These are phyloP conservation scores for Pterobdella sp. DNA, from an alignment of 2,888 invertebrate genomes.

Conservation along the genomic window DNA sequence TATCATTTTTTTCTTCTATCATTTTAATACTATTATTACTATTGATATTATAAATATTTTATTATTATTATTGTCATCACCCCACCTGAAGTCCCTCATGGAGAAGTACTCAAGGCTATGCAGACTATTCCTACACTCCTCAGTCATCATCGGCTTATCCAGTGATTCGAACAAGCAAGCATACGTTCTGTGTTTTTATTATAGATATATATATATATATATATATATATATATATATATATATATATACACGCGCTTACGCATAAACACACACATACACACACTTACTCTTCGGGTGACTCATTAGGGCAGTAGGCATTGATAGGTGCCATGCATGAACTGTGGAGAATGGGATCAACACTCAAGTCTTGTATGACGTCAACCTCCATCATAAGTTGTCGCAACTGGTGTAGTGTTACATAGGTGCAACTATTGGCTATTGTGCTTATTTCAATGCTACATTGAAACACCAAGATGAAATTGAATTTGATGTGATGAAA, in stretches of 20 bases:
- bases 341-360: slow-evolving; percentile 79
- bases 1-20: not conserved
- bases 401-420: slow-evolving; percentile 60
- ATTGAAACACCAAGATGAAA: too few species aligned
- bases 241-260: slow-evolving; percentile 9
- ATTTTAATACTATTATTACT: not conserved
- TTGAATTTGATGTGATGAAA: too few species aligned
- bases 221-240: not conserved
- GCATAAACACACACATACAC: not conserved
- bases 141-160: slow-evolving; percentile 72
- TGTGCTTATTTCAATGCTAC: too few species aligned
- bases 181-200: slow-evolving; percentile 60
- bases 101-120: slow-evolving; percentile 95
- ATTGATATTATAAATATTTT: not conserved
- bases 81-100: slow-evolving; percentile 73
- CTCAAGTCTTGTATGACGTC: slow-evolving; percentile 93
- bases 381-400: slow-evolving; percentile 71
- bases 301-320: slow-evolving; percentile 57
- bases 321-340: slow-evolving; percentile 78
- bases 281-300: slow-evolving; percentile 44
- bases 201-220: not conserved
- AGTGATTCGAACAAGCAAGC: slow-evolving; percentile 87
- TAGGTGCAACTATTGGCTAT: too few species aligned
- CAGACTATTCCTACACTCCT: slow-evolving; percentile 79
- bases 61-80: not conserved